Evolutionary conservation across 2,113 vertebrate species (phyloP).

Genomic region (Aegypius monachus): DNA sequence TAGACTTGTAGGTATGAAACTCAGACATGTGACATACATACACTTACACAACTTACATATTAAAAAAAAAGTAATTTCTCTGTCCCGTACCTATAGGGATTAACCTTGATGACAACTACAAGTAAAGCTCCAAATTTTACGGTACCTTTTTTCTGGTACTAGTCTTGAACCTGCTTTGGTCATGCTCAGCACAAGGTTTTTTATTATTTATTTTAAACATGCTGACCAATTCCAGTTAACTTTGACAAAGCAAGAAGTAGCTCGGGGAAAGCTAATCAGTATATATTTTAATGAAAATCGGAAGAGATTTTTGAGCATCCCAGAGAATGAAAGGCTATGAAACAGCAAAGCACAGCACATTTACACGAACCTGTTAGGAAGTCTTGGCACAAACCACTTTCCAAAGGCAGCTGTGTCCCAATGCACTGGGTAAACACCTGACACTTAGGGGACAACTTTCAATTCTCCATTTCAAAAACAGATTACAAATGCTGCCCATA

Average conservation of each 20-base stretch:
- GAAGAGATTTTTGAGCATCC: background rate
- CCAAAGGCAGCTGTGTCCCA: background rate
- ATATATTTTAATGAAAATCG: background rate
- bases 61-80: background rate
- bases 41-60: background rate
- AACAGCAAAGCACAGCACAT: background rate
- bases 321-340: background rate
- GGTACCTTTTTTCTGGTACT: background rate
- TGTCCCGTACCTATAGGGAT: background rate
- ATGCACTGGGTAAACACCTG: background rate
- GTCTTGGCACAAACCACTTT: background rate
- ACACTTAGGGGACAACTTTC: background rate
- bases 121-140: background rate
- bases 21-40: background rate
- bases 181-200: background rate
- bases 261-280: background rate
- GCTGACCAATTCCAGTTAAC: background rate
- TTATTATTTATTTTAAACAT: background rate
- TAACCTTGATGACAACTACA: background rate
- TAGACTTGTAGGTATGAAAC: background rate
- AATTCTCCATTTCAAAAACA: background rate
- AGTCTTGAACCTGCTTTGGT: background rate
- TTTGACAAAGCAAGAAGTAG: background rate
- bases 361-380: background rate
- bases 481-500: background rate